These are phyloP conservation scores for Virgularia gustaviana DNA, from an alignment of 92 coral and sea anemone species.

Conservation along the genomic window DNA sequence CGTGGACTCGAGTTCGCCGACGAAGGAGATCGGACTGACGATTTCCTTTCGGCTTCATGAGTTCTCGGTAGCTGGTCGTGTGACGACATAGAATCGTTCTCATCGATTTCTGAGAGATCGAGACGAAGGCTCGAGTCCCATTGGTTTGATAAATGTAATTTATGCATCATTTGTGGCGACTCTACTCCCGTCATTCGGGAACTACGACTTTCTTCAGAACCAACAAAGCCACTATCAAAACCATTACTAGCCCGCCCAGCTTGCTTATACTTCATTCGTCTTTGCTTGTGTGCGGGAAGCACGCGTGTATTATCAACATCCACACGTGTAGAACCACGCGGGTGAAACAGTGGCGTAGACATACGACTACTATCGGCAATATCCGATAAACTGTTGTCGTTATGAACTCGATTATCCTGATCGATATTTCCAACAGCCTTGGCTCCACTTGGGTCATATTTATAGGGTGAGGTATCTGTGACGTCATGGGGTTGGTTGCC, in stretches of 20 bases:
- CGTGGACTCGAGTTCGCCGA: background rate
- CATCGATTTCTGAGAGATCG: constrained; percentile 24
- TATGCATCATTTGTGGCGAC: constrained; percentile 60
- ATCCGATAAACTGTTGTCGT: constrained; percentile 67
- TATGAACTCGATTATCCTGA: background rate
- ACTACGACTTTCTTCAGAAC: constrained; percentile 92
- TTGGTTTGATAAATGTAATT: constrained; percentile 6
- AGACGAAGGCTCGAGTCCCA: constrained; percentile 31
- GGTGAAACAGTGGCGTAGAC: constrained; percentile 87
- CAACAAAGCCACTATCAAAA: constrained; percentile 94
- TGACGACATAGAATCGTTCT: constrained; percentile 23
- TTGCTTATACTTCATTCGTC: constrained; percentile 29
- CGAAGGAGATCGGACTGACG: background rate
- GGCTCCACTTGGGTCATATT: background rate
- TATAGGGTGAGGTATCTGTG: background rate
- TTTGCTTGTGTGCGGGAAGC: constrained; percentile 68
- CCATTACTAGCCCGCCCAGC: constrained; percentile 41
- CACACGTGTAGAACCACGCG: constrained; percentile 70
- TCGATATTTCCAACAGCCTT: background rate
- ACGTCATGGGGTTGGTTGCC: background rate
- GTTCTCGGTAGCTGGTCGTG: constrained; percentile 18
- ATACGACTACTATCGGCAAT: constrained; percentile 78
- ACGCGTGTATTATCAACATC: constrained; percentile 57
- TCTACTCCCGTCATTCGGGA: constrained; percentile 69
- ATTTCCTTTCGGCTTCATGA: constrained; percentile 2